A percentile compares a stretch with the other conserved stretches of the same genome.
Evolutionary conservation across 2,888 invertebrate species (phyloP).

Genomic region (Cataglyphis albicans): DNA sequence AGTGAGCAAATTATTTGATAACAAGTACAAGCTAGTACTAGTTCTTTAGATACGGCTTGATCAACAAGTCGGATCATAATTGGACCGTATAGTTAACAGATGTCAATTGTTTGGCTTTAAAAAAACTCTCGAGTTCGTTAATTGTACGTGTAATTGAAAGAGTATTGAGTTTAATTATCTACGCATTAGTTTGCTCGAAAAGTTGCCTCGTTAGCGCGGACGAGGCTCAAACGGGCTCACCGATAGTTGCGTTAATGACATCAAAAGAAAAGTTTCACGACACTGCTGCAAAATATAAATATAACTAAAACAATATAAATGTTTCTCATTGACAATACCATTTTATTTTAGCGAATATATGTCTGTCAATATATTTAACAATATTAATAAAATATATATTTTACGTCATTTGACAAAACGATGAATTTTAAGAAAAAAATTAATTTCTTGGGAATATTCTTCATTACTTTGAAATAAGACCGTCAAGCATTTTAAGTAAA

Average conservation of each 20-base stretch:
- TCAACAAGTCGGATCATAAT: constrained; percentile 15
- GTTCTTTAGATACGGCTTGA: constrained; percentile 19
- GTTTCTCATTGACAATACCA: background rate
- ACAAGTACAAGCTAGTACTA: background rate
- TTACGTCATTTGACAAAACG: background rate
- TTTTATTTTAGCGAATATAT: background rate
- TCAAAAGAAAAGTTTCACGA: constrained; percentile 52
- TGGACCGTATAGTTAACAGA: constrained; percentile 33
- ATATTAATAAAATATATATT: constrained; percentile 25
- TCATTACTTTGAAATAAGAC: background rate
- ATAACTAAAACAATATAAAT: constrained; percentile 1
- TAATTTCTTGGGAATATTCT: constrained; percentile 2
- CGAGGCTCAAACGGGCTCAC: constrained; percentile 29
- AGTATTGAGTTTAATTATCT: constrained; percentile 50
- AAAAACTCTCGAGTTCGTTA: constrained; percentile 33
- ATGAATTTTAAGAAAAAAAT: background rate
- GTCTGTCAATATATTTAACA: background rate
- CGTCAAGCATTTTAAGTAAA: background rate
- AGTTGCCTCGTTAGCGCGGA: constrained; percentile 50
- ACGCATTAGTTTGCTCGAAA: constrained; percentile 40
- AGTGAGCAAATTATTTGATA: constrained; percentile 29
- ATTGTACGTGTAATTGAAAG: constrained; percentile 53
- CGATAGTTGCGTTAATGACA: constrained; percentile 36
- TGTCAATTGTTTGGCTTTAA: constrained; percentile 17
- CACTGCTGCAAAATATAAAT: constrained; percentile 29